Base-by-base conservation (phyloP, 1,140 invertebrate genomes). In the Onthophagus taurus region DNA sequence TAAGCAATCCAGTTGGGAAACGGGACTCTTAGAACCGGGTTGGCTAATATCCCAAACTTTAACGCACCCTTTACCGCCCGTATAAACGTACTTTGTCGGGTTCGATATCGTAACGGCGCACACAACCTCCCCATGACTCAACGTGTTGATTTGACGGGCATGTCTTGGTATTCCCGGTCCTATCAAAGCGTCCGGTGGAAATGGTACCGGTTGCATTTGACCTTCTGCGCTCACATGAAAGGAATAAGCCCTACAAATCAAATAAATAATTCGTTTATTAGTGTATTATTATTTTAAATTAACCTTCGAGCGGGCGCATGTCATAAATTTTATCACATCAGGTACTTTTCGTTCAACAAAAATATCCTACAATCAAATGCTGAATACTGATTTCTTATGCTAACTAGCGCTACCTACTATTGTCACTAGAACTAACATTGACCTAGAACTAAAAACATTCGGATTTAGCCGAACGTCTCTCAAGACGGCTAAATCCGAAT, bases 61-160 rank as follows among this genome's bases (percentile, higher is more conserved):
- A 33, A 98, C 94, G 70, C 92, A 97, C 33, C 95, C 93, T 69
- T 97, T 97, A 41, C 95, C 95, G n/a, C 95, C 95, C 9, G 95
- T 98, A 68, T 96, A 98, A 4, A 97, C 91, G 66, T 93, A 89
- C 64, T 91, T 82, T 44, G 88, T 90, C 26, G 88, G 85, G 68
- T 87, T 89, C 66, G 74, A 97, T 76, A 74, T 89, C 70, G 69
- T 97, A 69, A 72, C 95, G 65, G 81, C 95, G 79, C 70, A 98
- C 70, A 83, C 81, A 16, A 83, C 92, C 69, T 98, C 95, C 7
- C 94, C 95, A 64, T 98, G 95, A 49, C 80, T 85, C 49, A 98
- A 67, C 3, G 89, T 92, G 59, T 89, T 89, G 45, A 93, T 88
- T 66, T 89, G 83, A 17, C 89, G 73, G 14, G 89, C 90, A 61